Evolutionary conservation across 1,140 invertebrate genomes (phyloP), one percentile per base, ranked within the genome.

Genomic region (Panulirus ornatus): DNA sequence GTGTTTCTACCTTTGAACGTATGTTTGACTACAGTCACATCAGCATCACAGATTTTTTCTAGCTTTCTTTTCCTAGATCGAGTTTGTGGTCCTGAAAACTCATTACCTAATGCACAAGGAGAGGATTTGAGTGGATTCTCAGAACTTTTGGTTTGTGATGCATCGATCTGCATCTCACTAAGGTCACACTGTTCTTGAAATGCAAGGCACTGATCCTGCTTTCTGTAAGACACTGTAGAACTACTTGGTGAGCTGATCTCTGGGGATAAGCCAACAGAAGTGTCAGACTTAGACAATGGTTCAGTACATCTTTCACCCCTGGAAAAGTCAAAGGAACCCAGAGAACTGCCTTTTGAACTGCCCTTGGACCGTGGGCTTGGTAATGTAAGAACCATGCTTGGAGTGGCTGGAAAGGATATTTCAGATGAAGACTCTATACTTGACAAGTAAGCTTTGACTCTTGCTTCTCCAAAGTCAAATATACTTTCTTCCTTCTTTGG

Each of bases 401-500:
- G 91, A 19, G 89, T 91, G 51, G 85, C 81, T 9, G 89, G 85
- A 86, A 89, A 92, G 36, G 91, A 76, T 27, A 75, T 79, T 66
- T 91, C 81, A 14, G 93, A 92, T 2, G 88, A 81, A 36, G 88
- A 89, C 44, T 89, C 88, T 81, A 91, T 81, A 81, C 92, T 91
- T 78, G 92, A 93, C 36, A 92, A 91, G 92, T 92, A 95, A 58
- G 95, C 95, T 86, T 94, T 94, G 42, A 95, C 95, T 91, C 94
- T 93, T 6, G 94, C 94, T 88, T 95, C 95, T 19, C 94, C 93
- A 76, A 95, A 95, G 87, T 95, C 94, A 92, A 95, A 95, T 11
- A 95, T 94, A 88, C 93, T 94, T 92, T 92, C 93, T 91, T 92
- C 79, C 88, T 90, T 93, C 93, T 91, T 86, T 40, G 34, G 94